Evolutionary conservation across 2,888 invertebrate genomes (phyloP).

Genomic region (Pachydiplax longipennis): DNA sequence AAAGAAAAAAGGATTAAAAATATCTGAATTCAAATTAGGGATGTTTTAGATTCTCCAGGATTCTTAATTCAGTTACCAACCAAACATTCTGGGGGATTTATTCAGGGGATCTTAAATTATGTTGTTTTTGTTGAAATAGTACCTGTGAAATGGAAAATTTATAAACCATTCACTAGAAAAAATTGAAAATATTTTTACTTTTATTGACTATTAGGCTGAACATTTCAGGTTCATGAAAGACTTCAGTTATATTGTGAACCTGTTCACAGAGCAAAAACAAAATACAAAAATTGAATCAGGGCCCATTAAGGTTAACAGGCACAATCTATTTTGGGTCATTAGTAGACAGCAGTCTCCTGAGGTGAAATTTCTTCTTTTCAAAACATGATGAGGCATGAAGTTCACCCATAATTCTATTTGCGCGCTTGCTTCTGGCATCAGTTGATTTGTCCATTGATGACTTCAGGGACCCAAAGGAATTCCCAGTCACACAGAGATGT

Average conservation of each 20-base stretch:
- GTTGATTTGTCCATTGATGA: neutral
- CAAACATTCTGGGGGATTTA: no score
- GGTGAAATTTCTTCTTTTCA: conserved; percentile 2
- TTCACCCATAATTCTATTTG: conserved; percentile 3
- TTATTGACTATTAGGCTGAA: neutral
- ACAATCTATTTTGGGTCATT: neutral
- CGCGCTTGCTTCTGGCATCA: neutral
- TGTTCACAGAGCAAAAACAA: neutral
- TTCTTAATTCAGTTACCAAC: no score
- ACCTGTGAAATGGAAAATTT: no score
- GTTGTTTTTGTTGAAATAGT: no score
- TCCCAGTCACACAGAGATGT: neutral
- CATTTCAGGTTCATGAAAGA: neutral
- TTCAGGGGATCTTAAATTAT: no score
- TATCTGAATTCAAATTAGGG: no score
- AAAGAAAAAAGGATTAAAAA: no score
- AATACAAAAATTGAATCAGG: neutral
- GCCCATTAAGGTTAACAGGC: neutral
- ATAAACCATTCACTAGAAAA: no score
- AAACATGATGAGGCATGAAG: neutral
- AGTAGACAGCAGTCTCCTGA: neutral
- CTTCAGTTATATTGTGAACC: neutral
- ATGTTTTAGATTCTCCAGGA: no score
- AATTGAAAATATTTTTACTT: neutral
- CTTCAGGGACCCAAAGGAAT: neutral